Conservation (phyloP, 2,113 vertebrate genomes). For the Clinocottus analis region DNA sequence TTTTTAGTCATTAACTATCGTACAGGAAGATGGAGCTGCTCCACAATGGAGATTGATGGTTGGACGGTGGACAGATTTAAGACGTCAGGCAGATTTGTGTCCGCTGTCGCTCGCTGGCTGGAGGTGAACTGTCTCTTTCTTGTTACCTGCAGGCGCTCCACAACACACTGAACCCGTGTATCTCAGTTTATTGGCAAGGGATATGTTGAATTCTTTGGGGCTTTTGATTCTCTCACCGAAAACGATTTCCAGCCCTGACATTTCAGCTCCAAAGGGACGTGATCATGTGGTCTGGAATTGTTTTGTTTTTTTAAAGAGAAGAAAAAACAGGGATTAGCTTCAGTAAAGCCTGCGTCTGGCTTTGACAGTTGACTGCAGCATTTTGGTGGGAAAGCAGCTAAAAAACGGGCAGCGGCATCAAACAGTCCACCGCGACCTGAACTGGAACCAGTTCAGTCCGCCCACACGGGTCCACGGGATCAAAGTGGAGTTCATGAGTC, state of each 20-base stretch:
- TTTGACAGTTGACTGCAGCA: constrained; percentile 17
- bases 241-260: not conserved
- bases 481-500: not conserved
- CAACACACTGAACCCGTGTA: not conserved
- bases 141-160: not conserved
- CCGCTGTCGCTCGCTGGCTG: not conserved
- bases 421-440: constrained; percentile 7
- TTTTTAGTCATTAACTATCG: not conserved
- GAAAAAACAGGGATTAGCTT: constrained; percentile 42
- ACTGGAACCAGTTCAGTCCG: not conserved
- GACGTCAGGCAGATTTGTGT: not conserved
- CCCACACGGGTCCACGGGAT: not conserved
- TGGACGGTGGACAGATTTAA: not conserved
- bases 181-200: not conserved
- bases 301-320: no score
- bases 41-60: not conserved
- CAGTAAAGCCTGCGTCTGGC: constrained; percentile 37
- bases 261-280: constrained; percentile 26
- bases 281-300: constrained; percentile 34
- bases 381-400: constrained; percentile 5
- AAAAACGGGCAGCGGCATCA: constrained; percentile 25
- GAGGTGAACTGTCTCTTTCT: not conserved
- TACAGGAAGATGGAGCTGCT: not conserved
- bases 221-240: constrained; percentile 3
- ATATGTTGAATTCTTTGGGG: not conserved